Conservation (phyloP, 2,888 invertebrate species). For the Ceriagrion tenellum region DNA sequence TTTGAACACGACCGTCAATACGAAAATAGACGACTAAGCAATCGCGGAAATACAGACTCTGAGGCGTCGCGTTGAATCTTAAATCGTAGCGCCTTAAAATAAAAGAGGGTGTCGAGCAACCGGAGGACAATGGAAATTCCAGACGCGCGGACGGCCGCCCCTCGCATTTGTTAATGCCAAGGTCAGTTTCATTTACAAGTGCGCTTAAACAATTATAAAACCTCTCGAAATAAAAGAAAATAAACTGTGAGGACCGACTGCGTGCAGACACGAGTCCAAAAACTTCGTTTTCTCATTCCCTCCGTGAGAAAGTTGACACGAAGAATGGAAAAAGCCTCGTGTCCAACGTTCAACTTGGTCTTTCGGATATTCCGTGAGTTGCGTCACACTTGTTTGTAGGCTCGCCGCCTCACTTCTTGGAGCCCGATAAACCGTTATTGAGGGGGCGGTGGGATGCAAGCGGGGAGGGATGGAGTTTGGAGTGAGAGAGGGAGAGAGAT, state of each 20-base stretch:
- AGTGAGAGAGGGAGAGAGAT: background rate
- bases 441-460: background rate
- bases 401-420: constrained; percentile 54
- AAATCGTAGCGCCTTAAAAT: constrained; percentile 59
- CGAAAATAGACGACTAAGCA: background rate
- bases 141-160: background rate
- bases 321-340: background rate
- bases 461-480: background rate
- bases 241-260: background rate
- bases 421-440: constrained; percentile 57
- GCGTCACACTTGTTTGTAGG: constrained; percentile 62
- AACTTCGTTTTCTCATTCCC: constrained; percentile 5
- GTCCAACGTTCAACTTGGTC: background rate
- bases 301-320: background rate
- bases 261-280: background rate
- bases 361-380: constrained; percentile 44
- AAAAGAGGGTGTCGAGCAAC: constrained; percentile 13
- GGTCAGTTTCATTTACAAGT: constrained; percentile 14
- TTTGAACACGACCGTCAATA: constrained; percentile 22
- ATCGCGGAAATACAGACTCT: background rate
- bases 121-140: constrained; percentile 50
- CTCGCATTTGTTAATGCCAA: constrained; percentile 48
- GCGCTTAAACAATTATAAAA: background rate
- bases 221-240: background rate
- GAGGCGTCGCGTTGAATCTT: constrained; percentile 33